A percentile compares a stretch with the other conserved stretches of the same genome.
Conservation (phyloP, 2,113 vertebrate genomes). For the Saccopteryx bilineata region DNA sequence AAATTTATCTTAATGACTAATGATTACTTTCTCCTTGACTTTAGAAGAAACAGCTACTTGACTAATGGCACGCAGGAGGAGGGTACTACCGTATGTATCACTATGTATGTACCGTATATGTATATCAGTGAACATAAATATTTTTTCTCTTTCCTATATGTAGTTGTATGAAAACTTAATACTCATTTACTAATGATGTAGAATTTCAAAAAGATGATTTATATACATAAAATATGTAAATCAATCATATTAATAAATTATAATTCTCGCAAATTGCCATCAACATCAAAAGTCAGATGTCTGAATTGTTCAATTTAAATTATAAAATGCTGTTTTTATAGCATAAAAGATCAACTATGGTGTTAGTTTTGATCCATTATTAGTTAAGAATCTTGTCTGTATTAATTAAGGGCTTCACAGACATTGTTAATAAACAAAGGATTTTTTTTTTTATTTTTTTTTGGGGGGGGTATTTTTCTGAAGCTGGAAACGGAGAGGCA, state of each 20-base stretch:
- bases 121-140: background rate
- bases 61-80: background rate
- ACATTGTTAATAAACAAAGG: background rate
- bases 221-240: background rate
- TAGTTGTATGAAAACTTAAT: background rate
- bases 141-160: background rate
- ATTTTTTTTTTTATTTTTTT: conserved; percentile 30
- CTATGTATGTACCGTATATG: no score
- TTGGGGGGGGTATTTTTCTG: no score
- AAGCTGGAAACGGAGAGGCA: no score
- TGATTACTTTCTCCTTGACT: background rate
- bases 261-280: background rate
- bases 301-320: background rate
- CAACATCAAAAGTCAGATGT: background rate
- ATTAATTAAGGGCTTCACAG: conserved; percentile 25
- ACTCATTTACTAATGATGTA: background rate
- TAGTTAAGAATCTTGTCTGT: background rate
- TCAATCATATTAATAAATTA: background rate
- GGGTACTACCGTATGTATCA: background rate
- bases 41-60: background rate
- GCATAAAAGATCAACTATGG: background rate
- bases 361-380: background rate
- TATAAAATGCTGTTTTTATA: background rate
- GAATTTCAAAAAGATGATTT: background rate
- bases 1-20: background rate